Base-by-base conservation (phyloP, 2,113 vertebrate genomes). In the Pseudorectes ferrugineus region DNA sequence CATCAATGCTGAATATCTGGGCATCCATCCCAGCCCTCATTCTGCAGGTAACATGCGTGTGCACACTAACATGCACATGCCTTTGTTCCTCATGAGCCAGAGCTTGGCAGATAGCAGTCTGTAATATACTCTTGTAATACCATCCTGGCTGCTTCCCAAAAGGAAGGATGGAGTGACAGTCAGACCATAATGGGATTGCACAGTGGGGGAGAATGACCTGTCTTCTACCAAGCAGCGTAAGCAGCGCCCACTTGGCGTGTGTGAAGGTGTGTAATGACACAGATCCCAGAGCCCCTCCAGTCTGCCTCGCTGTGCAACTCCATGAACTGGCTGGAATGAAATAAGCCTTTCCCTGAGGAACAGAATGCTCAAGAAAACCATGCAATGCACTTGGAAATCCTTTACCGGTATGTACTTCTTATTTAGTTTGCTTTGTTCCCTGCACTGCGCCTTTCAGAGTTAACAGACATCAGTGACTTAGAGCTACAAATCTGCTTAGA, bases 111-210 rank as follows among this genome's bases (percentile, higher is more conserved):
- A 79, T 36, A 46, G 13, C 11, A 8, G 71, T 54, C 77, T 72
- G 78, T 70, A 79, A 81, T 9, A 26, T 49, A 88, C 54, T 51
- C 93, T 40, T 29, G n/a, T 96, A 96, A 97, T 91, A 46, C 96
- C 76, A 38, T 40, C 52, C 92, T 97, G 97, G 97, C 95, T 82
- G 76, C 65, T 33, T 87, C 77, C 96, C 97, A 97, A 88, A 68
- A 80, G 68, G 84, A 89, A 91, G 96, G 96, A 91, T 95, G 88
- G 93, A 95, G 86, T 73, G 88, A 89, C 96, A 95, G 67, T 82
- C 85, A 94, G 96, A 90, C 94, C 77, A 14, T 98, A 97, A 98
- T 97, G 95, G 92, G 97, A 98, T 98, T 98, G 95, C 85, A 13
- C 94, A 43, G 97, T 45, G 84, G 96, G 96, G 82, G 93, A 96